Evolutionary conservation across 2,888 invertebrate genomes (phyloP).

Genomic region (Acleris emargana): DNA sequence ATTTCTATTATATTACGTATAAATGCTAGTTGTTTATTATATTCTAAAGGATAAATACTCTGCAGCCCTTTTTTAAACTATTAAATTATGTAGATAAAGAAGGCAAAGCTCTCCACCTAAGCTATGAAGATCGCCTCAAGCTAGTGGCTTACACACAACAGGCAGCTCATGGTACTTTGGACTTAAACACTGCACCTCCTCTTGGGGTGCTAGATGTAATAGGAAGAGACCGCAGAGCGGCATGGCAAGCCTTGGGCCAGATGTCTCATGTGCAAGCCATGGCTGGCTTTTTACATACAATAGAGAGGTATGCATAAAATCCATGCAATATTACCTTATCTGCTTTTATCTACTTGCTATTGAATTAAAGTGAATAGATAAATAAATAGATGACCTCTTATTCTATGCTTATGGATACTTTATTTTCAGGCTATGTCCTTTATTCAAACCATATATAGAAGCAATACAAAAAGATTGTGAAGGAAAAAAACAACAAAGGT

Average conservation of each 20-base stretch:
- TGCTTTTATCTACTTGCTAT: neutral
- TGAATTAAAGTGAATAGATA: neutral
- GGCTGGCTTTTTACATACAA: conserved; percentile 94
- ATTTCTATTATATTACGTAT: neutral
- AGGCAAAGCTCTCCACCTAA: conserved; percentile 97
- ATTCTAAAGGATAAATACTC: no score
- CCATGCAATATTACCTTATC: neutral
- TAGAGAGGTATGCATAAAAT: conserved; percentile 85
- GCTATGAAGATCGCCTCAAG: conserved; percentile 96
- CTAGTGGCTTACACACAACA: conserved; percentile 97
- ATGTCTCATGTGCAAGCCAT: conserved; percentile 94
- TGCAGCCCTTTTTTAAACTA: neutral
- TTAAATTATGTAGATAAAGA: conserved; percentile 91
- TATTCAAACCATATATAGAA: conserved; percentile 95
- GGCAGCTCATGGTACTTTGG: conserved; percentile 92
- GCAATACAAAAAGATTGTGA: conserved; percentile 95
- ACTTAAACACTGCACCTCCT: conserved; percentile 88
- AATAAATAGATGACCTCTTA: neutral
- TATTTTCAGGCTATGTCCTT: conserved; percentile 88
- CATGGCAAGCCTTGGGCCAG: conserved; percentile 96
- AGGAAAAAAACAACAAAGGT: conserved; percentile 86
- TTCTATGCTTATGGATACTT: conserved; percentile 25
- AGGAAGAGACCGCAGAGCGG: conserved; percentile 94
- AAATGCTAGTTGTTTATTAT: no score
- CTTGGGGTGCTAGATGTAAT: conserved; percentile 97